Conservation (phyloP, 2,888 invertebrate genomes). For the Liodrosophila aerea region DNA sequence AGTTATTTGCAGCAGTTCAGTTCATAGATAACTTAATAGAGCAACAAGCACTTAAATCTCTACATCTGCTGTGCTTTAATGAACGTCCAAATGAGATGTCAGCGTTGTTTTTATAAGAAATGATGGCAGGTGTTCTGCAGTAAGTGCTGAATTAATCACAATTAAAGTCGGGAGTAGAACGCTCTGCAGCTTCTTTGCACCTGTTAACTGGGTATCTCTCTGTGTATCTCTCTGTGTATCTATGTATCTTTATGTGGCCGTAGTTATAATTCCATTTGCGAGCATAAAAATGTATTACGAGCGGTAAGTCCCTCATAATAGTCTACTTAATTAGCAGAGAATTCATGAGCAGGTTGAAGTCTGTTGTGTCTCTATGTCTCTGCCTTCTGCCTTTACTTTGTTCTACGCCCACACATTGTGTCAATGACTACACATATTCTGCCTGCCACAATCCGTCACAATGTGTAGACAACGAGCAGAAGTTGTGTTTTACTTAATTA, state of each 20-base stretch:
- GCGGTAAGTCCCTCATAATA: constrained; percentile 49
- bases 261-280: constrained; percentile 58
- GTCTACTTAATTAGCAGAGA: constrained; percentile 57
- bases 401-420: background rate
- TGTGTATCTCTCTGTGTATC: too few species aligned
- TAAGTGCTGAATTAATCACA: constrained; percentile 22
- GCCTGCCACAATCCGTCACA: constrained; percentile 23
- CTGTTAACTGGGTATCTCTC: too few species aligned
- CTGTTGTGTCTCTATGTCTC: constrained; percentile 4
- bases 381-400: constrained; percentile 15
- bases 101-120: constrained; percentile 30
- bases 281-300: constrained; percentile 57
- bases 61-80: constrained; percentile 32
- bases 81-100: constrained; percentile 48
- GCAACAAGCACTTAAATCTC: background rate
- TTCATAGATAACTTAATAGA: too few species aligned
- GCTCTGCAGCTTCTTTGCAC: constrained; percentile 4
- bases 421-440: constrained; percentile 17
- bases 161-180: constrained; percentile 5
- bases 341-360: constrained; percentile 41
- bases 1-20: too few species aligned
- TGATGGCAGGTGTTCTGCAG: constrained; percentile 21
- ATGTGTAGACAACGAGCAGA: constrained; percentile 5
- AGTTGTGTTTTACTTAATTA: constrained; percentile 51
- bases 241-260: constrained; percentile 14